Conservation (phyloP, 2,113 vertebrate species). For the Ariopsis seemanni region DNA sequence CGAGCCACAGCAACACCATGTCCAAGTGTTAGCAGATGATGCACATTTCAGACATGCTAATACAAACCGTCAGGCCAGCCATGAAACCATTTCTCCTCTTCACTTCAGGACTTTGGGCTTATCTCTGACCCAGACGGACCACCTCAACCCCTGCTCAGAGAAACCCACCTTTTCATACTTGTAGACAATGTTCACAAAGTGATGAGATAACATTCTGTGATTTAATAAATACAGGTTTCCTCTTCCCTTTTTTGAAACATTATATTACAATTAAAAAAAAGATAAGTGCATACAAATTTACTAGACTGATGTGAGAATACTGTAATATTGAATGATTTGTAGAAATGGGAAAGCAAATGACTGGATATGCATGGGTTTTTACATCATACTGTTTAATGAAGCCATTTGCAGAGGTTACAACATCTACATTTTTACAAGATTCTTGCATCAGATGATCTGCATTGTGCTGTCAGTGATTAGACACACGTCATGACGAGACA, state of each 20-base stretch:
- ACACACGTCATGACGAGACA: constrained; percentile 43
- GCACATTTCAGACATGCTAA: constrained; percentile 74
- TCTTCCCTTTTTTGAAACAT: not conserved
- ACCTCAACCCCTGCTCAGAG: not conserved
- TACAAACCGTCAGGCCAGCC: constrained; percentile 72
- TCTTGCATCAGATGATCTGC: constrained; percentile 46
- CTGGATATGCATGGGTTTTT: constrained; percentile 32
- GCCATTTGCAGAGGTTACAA: constrained; percentile 44
- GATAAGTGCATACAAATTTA: not conserved
- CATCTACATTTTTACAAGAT: constrained; percentile 41
- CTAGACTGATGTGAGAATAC: not conserved
- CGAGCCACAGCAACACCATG: constrained; percentile 76
- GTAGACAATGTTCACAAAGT: not conserved
- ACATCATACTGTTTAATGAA: constrained; percentile 48
- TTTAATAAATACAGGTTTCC: not conserved
- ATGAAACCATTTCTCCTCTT: constrained; percentile 75
- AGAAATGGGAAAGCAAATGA: constrained; percentile 15
- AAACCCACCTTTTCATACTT: not conserved
- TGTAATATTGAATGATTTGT: constrained; percentile 5
- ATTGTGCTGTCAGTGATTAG: constrained; percentile 40
- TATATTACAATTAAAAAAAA: too few relatives aligned
- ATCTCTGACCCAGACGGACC: constrained; percentile 38
- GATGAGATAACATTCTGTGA: not conserved
- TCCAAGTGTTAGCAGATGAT: constrained; percentile 77
- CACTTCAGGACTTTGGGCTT: constrained; percentile 46